Percentiles rank a stretch among this genome's conserved stretches.
These are phyloP conservation scores for Onychostruthus taczanowskii DNA, from an alignment of 2,113 vertebrate species.

Conservation along the genomic window DNA sequence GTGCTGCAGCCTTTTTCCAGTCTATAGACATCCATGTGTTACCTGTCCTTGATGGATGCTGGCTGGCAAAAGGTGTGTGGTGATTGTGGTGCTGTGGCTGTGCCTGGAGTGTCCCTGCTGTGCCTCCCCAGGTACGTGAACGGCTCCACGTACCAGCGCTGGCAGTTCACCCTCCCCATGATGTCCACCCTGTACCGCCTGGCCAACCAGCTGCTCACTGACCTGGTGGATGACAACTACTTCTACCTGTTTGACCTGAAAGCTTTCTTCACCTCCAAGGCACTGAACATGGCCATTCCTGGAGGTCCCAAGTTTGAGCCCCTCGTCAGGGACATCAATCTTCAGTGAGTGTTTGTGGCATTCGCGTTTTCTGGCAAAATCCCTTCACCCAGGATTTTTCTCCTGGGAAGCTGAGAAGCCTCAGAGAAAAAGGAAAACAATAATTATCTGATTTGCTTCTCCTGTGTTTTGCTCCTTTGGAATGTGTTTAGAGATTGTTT, in stretches of 20 bases:
- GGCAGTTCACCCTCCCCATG: slow-evolving; percentile 98
- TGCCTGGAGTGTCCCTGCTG: not conserved
- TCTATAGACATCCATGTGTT: rapidly evolving
- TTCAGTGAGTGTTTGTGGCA: slow-evolving; percentile 83
- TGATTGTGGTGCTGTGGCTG: not conserved
- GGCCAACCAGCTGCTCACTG: slow-evolving; percentile 96
- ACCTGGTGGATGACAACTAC: slow-evolving; percentile 96
- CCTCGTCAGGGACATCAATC: slow-evolving; percentile 95
- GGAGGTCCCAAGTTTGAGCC: slow-evolving; percentile 98
- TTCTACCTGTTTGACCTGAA: slow-evolving; percentile 98
- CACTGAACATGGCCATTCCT: slow-evolving; percentile 98
- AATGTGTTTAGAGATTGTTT: too few relatives aligned
- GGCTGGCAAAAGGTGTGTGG: not conserved
- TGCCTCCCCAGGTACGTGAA: slow-evolving; percentile 85
- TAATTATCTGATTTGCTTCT: too few relatives aligned
- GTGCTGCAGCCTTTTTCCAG: not conserved
- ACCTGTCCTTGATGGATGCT: rapidly evolving
- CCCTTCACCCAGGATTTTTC: too few relatives aligned
- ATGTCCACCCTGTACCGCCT: slow-evolving; percentile 98
- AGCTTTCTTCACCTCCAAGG: slow-evolving; percentile 98
- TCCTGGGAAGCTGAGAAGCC: too few relatives aligned
- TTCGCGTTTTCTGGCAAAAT: too few relatives aligned
- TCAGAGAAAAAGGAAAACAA: too few relatives aligned
- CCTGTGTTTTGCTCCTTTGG: too few relatives aligned
- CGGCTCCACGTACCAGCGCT: slow-evolving; percentile 94